These are phyloP conservation scores for Pantala flavescens DNA, from an alignment of 1,140 invertebrate species.

Conservation along the genomic window DNA sequence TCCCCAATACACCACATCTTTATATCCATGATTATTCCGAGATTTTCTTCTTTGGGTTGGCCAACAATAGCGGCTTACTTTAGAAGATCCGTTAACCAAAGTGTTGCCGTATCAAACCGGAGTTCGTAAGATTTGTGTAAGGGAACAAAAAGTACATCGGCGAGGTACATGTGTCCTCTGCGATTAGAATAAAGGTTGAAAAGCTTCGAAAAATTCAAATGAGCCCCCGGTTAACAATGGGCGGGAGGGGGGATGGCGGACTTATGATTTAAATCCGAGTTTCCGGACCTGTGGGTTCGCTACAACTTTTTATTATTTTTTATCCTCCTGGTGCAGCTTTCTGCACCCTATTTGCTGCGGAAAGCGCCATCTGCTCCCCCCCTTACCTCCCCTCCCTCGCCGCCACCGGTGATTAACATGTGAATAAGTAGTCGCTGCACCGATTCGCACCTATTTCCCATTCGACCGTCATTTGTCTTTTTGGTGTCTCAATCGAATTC, in stretches of 20 bases:
- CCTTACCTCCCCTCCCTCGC: not conserved
- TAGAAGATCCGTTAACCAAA: too few species aligned
- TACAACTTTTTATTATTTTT: not conserved
- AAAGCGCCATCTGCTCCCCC: not conserved
- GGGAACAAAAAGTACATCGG: too few species aligned
- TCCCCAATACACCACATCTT: too few species aligned
- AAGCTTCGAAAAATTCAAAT: not conserved
- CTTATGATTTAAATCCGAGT: not conserved
- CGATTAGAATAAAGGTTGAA: too few species aligned
- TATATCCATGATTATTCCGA: too few species aligned
- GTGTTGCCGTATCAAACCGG: too few species aligned
- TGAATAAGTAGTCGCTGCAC: conserved; percentile 1
- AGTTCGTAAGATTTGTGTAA: too few species aligned
- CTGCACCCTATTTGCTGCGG: not conserved
- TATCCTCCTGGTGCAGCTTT: not conserved
- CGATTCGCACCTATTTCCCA: not conserved
- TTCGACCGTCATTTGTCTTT: too few species aligned
- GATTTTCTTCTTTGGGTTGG: too few species aligned
- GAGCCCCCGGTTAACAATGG: not conserved
- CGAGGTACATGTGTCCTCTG: too few species aligned
- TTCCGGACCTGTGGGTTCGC: not conserved
- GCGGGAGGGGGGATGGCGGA: not conserved
- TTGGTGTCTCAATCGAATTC: too few species aligned
- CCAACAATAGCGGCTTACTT: too few species aligned
- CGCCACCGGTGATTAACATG: not conserved